phyloP scores from a whole-genome alignment of 2,113 vertebrate genomes.

The Crotalus viridis region DNA sequence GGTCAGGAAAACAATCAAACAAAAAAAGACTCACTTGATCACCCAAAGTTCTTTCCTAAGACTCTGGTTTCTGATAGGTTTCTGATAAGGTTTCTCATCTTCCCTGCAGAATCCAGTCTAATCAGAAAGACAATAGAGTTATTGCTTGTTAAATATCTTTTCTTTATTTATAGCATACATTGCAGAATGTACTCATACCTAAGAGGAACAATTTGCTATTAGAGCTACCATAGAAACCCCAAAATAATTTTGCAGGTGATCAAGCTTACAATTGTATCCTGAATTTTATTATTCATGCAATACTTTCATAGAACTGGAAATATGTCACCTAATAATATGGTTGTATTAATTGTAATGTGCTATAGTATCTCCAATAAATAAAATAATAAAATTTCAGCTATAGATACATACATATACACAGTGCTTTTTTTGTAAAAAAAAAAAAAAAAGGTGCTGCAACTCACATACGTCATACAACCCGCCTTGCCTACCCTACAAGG shows the following conservation, averaged over 20 bases:
- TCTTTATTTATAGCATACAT: rapidly evolving
- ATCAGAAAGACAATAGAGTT: neutral
- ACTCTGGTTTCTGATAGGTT: constrained; percentile 23
- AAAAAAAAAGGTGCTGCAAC: no score
- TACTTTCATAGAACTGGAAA: neutral
- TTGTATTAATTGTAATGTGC: neutral
- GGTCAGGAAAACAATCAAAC: neutral
- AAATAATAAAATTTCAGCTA: neutral
- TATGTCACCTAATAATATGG: neutral
- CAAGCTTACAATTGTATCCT: neutral
- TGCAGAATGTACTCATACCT: constrained; percentile 6
- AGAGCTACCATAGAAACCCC: neutral
- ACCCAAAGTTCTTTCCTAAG: constrained; percentile 19
- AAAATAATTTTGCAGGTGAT: neutral
- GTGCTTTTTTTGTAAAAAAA: no score
- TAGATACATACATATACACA: neutral
- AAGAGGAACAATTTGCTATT: neutral
- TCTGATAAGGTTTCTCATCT: neutral
- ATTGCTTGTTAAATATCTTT: neutral
- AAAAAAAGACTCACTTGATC: neutral
- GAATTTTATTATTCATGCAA: neutral
- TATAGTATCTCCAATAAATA: neutral
- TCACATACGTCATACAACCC: no score
- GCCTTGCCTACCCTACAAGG: no score
- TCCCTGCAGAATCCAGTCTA: neutral